Conservation (phyloP, 2,888 invertebrate genomes). For the Oxyscelio sp. region DNA sequence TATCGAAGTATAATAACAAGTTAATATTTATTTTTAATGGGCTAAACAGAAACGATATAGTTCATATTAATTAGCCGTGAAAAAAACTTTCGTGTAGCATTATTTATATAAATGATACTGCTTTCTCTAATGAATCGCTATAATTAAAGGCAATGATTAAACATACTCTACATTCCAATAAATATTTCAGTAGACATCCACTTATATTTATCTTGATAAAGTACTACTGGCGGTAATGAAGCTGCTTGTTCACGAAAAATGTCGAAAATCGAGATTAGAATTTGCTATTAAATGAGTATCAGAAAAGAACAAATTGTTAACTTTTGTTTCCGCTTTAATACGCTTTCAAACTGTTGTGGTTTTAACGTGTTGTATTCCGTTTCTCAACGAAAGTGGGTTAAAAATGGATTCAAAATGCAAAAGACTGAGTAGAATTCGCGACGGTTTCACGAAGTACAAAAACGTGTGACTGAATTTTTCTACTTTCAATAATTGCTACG, state of each 20-base stretch:
- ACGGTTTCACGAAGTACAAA: conserved; percentile 4
- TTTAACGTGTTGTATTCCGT: too few species aligned
- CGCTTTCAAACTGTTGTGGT: background rate
- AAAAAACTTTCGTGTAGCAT: conserved; percentile 38
- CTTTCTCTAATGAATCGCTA: conserved; percentile 61
- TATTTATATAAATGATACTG: conserved; percentile 36
- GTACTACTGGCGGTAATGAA: background rate
- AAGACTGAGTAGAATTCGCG: conserved; percentile 18
- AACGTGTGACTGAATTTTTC: conserved; percentile 23
- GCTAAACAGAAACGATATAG: conserved; percentile 19
- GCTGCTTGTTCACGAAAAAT: conserved; percentile 10
- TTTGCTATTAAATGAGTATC: conserved; percentile 1
- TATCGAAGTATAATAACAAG: too few species aligned
- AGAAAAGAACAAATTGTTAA: conserved; percentile 1
- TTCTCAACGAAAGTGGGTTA: conserved; percentile 52
- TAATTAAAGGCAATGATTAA: conserved; percentile 55
- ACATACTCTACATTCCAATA: conserved; percentile 50
- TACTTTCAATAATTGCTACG: conserved; percentile 21
- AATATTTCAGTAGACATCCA: conserved; percentile 20
- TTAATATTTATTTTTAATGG: too few species aligned
- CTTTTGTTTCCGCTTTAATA: conserved; percentile 20
- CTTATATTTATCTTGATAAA: conserved; percentile 30
- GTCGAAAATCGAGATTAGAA: conserved; percentile 12
- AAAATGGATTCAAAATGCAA: conserved; percentile 35
- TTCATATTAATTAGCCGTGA: conserved; percentile 43